Conservation (phyloP, 1,140 invertebrate genomes). For the Varroa destructor region DNA sequence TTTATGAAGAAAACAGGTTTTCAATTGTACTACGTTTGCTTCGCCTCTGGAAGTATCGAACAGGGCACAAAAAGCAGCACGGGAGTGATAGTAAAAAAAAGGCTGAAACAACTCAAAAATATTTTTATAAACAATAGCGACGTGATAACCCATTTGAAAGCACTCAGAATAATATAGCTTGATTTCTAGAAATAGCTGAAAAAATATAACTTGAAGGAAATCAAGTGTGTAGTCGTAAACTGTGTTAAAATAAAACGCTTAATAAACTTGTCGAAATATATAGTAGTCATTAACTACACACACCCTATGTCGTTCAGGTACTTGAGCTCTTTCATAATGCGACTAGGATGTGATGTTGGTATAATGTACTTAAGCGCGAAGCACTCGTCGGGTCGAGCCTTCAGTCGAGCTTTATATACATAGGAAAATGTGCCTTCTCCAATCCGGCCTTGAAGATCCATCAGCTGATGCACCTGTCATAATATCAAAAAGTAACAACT, state of each 20-base stretch:
- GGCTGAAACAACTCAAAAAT: too few species aligned
- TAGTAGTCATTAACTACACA: not conserved
- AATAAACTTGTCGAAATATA: not conserved
- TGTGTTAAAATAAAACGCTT: too few species aligned
- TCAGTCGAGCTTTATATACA: conserved; percentile 34
- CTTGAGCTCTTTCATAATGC: conserved; percentile 36
- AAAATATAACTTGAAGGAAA: too few species aligned
- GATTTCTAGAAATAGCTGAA: too few species aligned
- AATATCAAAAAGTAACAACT: too few species aligned
- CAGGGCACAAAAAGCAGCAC: not conserved
- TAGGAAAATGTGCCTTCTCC: conserved; percentile 36
- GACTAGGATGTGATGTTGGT: conserved; percentile 35
- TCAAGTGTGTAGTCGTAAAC: too few species aligned
- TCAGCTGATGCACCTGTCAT: conserved; percentile 12
- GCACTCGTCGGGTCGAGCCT: conserved; percentile 26
- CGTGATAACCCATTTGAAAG: too few species aligned
- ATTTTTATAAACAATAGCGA: too few species aligned
- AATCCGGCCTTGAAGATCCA: conserved; percentile 35
- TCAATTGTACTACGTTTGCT: conserved; percentile 65
- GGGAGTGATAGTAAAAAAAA: too few species aligned
- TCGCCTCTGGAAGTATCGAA: conserved; percentile 51
- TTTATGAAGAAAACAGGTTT: conserved; percentile 58
- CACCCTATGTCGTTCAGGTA: conserved; percentile 36
- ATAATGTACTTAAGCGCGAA: conserved; percentile 37
- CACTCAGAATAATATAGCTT: too few species aligned